Percentiles rank a stretch among this genome's conserved stretches.
These are phyloP conservation scores for Peribatodes rhomboidaria DNA, from an alignment of 2,888 invertebrate genomes.

Conservation along the genomic window DNA sequence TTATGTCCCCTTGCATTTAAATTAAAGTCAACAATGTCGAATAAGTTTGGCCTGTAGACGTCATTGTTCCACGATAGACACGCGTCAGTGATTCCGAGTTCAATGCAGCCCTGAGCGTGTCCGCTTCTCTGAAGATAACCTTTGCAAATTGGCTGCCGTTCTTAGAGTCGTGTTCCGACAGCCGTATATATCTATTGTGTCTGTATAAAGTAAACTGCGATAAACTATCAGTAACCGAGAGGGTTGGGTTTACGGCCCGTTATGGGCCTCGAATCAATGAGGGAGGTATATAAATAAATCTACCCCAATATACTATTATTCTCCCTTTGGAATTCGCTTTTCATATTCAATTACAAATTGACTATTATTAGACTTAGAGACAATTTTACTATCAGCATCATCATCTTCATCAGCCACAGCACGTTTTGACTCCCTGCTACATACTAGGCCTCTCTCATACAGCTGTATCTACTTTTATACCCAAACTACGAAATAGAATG, in stretches of 20 bases:
- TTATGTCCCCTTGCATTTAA: conserved; percentile 33
- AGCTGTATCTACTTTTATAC: no score
- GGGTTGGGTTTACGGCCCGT: conserved; percentile 30
- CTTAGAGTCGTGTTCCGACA: conserved; percentile 18
- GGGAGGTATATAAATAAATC: conserved; percentile 28
- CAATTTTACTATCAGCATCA: no score
- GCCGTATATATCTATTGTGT: conserved; percentile 11
- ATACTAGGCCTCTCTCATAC: no score
- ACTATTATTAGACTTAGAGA: background rate
- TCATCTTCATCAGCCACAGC: no score
- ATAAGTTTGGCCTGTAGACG: conserved; percentile 30
- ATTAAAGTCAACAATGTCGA: conserved; percentile 32
- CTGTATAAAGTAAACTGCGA: conserved; percentile 24
- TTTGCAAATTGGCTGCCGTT: conserved; percentile 32
- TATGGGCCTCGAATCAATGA: conserved; percentile 27
- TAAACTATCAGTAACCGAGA: conserved; percentile 30
- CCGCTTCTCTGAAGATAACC: conserved; percentile 31
- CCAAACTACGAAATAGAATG: no score
- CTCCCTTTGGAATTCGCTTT: background rate
- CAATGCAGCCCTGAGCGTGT: conserved; percentile 34
- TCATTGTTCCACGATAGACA: conserved; percentile 31
- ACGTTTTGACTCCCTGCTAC: no score
- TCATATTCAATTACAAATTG: background rate
- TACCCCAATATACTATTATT: conserved; percentile 12
- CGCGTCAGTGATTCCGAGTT: conserved; percentile 31